Base-by-base conservation (phyloP, 2,113 vertebrate species). In the Hippocampus zosterae region DNA sequence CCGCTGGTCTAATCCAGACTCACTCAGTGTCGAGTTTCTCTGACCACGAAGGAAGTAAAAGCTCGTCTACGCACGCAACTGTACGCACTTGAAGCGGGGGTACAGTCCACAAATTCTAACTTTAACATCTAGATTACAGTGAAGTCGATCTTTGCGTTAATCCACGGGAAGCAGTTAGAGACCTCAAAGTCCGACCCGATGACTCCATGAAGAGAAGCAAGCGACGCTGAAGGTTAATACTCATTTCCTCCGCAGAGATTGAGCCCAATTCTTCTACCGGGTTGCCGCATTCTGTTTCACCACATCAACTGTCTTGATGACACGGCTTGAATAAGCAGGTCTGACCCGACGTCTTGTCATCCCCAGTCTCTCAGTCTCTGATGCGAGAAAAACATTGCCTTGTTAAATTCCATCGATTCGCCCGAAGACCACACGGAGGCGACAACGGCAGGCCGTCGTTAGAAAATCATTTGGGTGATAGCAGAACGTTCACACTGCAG, bases 301-400 rank as follows among this genome's bases (percentile, higher is more conserved):
- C 29, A n/a, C 12, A 15, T 23, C n/a, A 40, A n/a, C 13, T 50
- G 70, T 68, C 27, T 42, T 42, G 6, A 10, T 70, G 61, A 52
- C 61, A 41, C 64, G 25, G 65, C 27, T 69, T 6, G 56, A 19
- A 42, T 27, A 67, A 9, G 52, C 74, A 53, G 53, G 68, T 77
- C 76, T 8, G 55, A 46, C 46, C 84, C 73, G 74, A 69, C 68
- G 74, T 65, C 29, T 80, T 21, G 74, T 76, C 84, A 67, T 84
- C 71, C 33, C 33, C 46, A 50, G 46, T 18, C 46, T 50, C 46
- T 16, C 72, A 56, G 57, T 59, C 7, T 60, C 72, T 67, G 10
- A 69, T 62, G 75, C 23, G 68, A 75, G 72, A 77, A 85, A 85
- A 87, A 86, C 81, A 85, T 75, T 68, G 27, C 59, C 83, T 57